Evolutionary conservation across 2,888 invertebrate genomes (phyloP).

Genomic region (Thera britannica): DNA sequence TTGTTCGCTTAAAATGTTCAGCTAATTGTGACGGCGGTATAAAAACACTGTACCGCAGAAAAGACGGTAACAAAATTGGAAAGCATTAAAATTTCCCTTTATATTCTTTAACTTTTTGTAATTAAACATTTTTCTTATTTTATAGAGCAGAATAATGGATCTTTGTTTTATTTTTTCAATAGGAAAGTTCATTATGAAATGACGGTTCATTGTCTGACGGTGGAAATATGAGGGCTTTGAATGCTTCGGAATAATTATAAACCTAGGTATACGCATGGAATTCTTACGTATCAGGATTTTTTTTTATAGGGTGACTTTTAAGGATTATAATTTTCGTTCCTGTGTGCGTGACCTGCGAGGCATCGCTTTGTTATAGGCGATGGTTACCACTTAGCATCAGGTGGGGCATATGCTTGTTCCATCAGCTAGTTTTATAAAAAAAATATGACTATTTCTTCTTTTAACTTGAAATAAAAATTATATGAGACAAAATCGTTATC

Average conservation of each 20-base stretch:
- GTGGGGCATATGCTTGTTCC: too few relatives aligned
- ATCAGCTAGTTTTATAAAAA: too few relatives aligned
- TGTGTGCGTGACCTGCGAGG: too few relatives aligned
- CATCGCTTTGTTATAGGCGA: too few relatives aligned
- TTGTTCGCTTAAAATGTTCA: background rate
- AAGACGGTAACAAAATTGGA: slow-evolving; percentile 37
- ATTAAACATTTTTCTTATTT: slow-evolving; percentile 34
- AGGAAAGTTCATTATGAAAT: slow-evolving; percentile 36
- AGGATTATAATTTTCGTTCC: too few relatives aligned
- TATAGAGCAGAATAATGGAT: slow-evolving; percentile 31
- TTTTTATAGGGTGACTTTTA: too few relatives aligned
- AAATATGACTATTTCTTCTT: too few relatives aligned
- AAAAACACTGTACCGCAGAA: slow-evolving; percentile 33
- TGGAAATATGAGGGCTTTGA: slow-evolving; percentile 17
- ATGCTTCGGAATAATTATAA: background rate
- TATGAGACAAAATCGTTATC: too few relatives aligned
- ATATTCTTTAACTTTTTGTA: slow-evolving; percentile 32
- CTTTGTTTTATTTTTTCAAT: slow-evolving; percentile 36
- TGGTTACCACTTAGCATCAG: too few relatives aligned
- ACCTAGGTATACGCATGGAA: background rate
- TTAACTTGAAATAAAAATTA: too few relatives aligned
- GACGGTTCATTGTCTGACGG: slow-evolving; percentile 24
- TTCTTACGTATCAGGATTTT: background rate
- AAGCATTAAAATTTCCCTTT: slow-evolving; percentile 39
- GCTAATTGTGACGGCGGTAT: background rate